Evolutionary conservation across 2,797 vertebrate species (phyloP), one percentile per base, ranked within the genome.

Genomic region (Psittacula echo): DNA sequence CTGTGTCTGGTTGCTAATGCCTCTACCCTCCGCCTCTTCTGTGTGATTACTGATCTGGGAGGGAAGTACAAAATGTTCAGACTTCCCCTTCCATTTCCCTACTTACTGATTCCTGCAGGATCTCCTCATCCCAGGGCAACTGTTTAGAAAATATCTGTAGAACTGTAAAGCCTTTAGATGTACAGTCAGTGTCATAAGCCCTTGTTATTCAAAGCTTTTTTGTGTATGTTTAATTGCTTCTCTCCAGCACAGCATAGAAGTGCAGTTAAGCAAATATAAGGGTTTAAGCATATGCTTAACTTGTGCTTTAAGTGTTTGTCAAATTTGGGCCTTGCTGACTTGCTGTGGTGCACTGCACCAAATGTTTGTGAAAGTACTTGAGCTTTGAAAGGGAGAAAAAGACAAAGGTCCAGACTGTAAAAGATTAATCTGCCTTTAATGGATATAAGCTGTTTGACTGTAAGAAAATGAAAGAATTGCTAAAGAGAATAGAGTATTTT

Each of bases 291-390:
- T 20, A 20, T 80, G 24, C 32, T 93, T 80, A 61, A 56, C 14
- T 71, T 32, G 54, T 30, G 51, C 32, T 71, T 79, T 37, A 73
- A 68, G 19, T 47, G 27, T 85, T 91, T 79, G 39, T 32, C 44
- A 56, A 58, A 67, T 51, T 10, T 67, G 44, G 34, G 24, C 29
- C 48, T 75, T 32, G n/a, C 58, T 62, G 76, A 58, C 27, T 70
- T 71, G 32, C 60, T 92, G 42, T 47, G 82, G 15, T 47, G 22
- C 1, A 0, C 47, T 89, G 75, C 58, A 75, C 60, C 77, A 70
- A 82, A 85, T 54, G n/a, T 93, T 95, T 92, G 61, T 32, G 53
- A 17, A 95, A 91, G 54, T 44, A 47, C 68, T 95, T 87, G 61
- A 68, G 27, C 30, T 93, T 77, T 73, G 37, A 76, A 70, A 76